A percentile compares a stretch with the other conserved stretches of the same genome.
These are phyloP conservation scores for Nudaria mundana DNA, from an alignment of 2,888 invertebrate genomes.

Conservation along the genomic window DNA sequence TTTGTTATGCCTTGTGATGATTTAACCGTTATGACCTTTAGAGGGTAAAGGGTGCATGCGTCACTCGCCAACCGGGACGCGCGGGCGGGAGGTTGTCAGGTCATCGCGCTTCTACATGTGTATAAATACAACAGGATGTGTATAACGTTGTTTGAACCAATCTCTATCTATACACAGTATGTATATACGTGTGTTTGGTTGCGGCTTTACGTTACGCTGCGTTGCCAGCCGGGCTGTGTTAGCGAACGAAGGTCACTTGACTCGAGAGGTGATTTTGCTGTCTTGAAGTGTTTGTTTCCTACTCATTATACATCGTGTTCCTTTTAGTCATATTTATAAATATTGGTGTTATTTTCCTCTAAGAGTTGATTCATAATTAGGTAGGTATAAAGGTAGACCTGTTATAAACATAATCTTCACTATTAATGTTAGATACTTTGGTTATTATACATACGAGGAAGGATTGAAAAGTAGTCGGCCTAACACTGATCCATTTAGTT, in stretches of 20 bases:
- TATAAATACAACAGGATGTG: constrained; percentile 34
- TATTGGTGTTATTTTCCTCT: constrained; percentile 18
- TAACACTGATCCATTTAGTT: too few relatives aligned
- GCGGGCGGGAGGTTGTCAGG: constrained; percentile 53
- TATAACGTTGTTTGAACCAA: constrained; percentile 53
- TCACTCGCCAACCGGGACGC: constrained; percentile 61
- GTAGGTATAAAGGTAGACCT: background rate
- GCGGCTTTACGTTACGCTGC: constrained; percentile 57
- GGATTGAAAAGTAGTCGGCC: too few relatives aligned
- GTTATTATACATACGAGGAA: too few relatives aligned
- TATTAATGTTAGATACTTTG: too few relatives aligned
- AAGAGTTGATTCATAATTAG: background rate
- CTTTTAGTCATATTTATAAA: constrained; percentile 10
- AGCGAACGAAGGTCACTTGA: constrained; percentile 66
- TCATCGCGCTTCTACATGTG: constrained; percentile 65
- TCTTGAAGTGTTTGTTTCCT: constrained; percentile 29
- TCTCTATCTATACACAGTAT: constrained; percentile 37
- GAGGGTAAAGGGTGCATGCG: constrained; percentile 48
- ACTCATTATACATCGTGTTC: constrained; percentile 1
- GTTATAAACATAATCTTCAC: too few relatives aligned
- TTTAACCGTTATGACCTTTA: constrained; percentile 44
- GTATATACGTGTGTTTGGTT: constrained; percentile 42
- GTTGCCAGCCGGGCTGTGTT: constrained; percentile 69
- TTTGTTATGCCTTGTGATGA: constrained; percentile 25
- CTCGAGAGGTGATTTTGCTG: constrained; percentile 42